Evolutionary conservation across 2,888 invertebrate species (phyloP), one percentile per base, ranked within the genome.

Genomic region (Drosophila cognata): DNA sequence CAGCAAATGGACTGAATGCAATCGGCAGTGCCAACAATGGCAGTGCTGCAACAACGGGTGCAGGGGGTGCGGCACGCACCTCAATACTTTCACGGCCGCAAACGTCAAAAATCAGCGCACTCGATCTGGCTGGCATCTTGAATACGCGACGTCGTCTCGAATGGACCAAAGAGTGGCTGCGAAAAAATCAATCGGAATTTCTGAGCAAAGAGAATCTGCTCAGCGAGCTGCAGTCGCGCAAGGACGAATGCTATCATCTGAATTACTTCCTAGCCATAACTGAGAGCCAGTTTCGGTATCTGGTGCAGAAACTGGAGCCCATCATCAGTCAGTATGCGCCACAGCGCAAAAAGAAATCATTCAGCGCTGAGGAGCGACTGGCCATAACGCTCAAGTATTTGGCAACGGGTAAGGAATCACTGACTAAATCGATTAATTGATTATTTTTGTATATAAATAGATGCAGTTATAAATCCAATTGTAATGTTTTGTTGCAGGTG

Each of bases 351-450:
- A 92, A 92, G 74, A 92, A 92, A 73, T 89, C 92, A 31, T 92
- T 92, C 68, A 92, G 92, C 72, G 92, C 92, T 33, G 92, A 92
- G 81, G 92, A 92, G 76, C 91, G 92, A 36, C 86, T 92, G 61
- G 92, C 92, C 67, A 92, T 92, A 78, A 92, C 92, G 81, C 85
- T 92, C 65, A 92, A 92, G 86, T 92, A 92, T 90, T 85, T 92
- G 85, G 92, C 92, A 74, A 92, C 92, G 84, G 92, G 92, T 92
- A 85, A 88, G 89, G 89, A 63, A 60, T 33, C 5, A 11, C 21
- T 8, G 5, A 13, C 7, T 21, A 28, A 50, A 28, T 56, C 28
- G 13, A 25, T 46, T 25, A 25, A 46, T 46, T 46, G 46, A 46
- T 56, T 36, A 5, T 55, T 8, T 25, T 16, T 55, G 25, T 28